These are phyloP conservation scores for Lasioglossum baleicum DNA, from an alignment of 1,140 invertebrate genomes.

Conservation along the genomic window DNA sequence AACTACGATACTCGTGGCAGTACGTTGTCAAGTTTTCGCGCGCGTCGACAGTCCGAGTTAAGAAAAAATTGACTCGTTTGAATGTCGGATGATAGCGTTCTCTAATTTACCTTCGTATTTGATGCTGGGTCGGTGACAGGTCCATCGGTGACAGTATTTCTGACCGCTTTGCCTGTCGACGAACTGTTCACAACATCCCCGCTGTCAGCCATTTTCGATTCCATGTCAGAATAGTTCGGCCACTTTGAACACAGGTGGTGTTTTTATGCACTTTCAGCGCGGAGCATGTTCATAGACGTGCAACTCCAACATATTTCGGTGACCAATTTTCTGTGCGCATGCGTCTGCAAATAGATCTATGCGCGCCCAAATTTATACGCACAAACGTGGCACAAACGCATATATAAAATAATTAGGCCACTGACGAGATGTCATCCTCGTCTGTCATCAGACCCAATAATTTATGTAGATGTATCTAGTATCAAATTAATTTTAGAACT, in stretches of 20 bases:
- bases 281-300: too few relatives aligned
- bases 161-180: conserved; percentile 71
- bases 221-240: conserved; percentile 33
- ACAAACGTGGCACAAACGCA: too few relatives aligned
- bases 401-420: too few relatives aligned
- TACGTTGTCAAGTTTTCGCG: conserved; percentile 19
- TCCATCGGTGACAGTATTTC: conserved; percentile 70
- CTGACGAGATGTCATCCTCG: too few relatives aligned
- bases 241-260: conserved; percentile 24
- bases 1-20: conserved; percentile 43
- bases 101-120: conserved; percentile 70
- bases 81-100: background rate
- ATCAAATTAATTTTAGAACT: too few relatives aligned
- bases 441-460: too few relatives aligned
- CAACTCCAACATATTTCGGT: too few relatives aligned
- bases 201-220: conserved; percentile 77
- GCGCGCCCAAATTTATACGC: too few relatives aligned
- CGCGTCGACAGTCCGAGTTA: background rate
- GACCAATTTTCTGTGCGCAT: too few relatives aligned
- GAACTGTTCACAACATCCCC: conserved; percentile 69
- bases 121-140: conserved; percentile 76
- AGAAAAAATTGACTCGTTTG: background rate
- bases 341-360: too few relatives aligned
- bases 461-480: too few relatives aligned
- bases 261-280: conserved; percentile 11